phyloP scores from a whole-genome alignment of 2,113 vertebrate genomes.

The Circaetus cinerascens region DNA sequence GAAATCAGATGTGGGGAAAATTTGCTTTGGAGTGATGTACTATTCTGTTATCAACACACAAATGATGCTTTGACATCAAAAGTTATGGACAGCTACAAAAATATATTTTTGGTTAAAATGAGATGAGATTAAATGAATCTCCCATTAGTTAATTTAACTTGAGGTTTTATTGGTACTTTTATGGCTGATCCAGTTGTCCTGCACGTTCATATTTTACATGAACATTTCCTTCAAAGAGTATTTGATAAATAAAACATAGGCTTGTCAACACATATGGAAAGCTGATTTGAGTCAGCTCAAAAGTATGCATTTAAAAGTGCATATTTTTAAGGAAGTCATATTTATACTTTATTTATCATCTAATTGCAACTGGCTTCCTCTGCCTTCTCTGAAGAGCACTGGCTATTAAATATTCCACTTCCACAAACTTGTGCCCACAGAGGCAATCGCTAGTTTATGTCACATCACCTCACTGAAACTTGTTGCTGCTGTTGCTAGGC shows the following conservation, averaged over 20 bases:
- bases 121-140: not conserved
- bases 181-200: not conserved
- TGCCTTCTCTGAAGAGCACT: not conserved
- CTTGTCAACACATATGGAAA: not conserved
- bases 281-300: not conserved
- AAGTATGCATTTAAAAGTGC: not conserved
- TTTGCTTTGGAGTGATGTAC: not conserved
- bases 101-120: not conserved
- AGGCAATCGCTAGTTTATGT: not conserved
- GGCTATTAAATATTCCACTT: not conserved
- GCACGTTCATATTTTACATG: not conserved
- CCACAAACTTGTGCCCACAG: not conserved
- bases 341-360: not conserved
- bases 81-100: not conserved
- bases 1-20: not conserved
- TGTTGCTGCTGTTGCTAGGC: slow-evolving; percentile 59
- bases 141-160: not conserved
- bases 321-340: not conserved
- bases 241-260: not conserved
- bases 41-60: not conserved
- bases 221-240: not conserved
- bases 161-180: not conserved
- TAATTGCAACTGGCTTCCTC: not conserved
- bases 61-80: not conserved
- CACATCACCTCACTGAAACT: not conserved